A percentile compares a stretch with the other conserved stretches of the same genome.
Evolutionary conservation across 2,888 invertebrate genomes (phyloP).

Genomic region (Heliconius ismenius): DNA sequence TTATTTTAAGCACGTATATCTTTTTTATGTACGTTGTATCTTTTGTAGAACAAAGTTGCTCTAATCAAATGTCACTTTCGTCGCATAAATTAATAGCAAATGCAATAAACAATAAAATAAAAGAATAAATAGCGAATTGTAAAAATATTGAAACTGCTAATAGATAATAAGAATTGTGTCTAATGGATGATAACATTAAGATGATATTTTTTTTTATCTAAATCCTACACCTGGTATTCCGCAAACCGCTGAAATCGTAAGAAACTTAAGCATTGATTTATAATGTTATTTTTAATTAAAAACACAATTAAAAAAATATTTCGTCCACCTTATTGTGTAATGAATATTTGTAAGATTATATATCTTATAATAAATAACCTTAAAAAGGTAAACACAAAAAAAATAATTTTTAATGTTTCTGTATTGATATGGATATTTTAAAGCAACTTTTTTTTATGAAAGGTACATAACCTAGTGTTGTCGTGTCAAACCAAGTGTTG

Average conservation of each 20-base stretch:
- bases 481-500: not conserved
- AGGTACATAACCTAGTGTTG: not conserved
- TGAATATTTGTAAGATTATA: not conserved
- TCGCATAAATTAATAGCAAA: no score
- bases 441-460: conserved; percentile 15
- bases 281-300: not conserved
- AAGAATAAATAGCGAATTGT: not conserved
- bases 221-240: conserved; percentile 79
- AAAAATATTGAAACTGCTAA: not conserved
- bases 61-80: no score
- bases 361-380: not conserved
- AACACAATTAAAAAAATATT: no score
- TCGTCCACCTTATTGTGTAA: no score
- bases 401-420: not conserved
- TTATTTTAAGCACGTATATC: conserved; percentile 18
- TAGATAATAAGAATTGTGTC: not conserved
- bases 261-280: conserved; percentile 13
- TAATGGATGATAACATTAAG: not conserved
- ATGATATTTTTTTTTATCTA: not conserved
- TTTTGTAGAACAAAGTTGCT: conserved; percentile 15
- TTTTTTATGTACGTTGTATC: conserved; percentile 19
- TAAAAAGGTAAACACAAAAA: no score
- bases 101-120: not conserved
- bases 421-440: not conserved
- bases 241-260: conserved; percentile 70